Evolutionary conservation across 2,888 invertebrate genomes (phyloP).

Genomic region (Volucella inanis): DNA sequence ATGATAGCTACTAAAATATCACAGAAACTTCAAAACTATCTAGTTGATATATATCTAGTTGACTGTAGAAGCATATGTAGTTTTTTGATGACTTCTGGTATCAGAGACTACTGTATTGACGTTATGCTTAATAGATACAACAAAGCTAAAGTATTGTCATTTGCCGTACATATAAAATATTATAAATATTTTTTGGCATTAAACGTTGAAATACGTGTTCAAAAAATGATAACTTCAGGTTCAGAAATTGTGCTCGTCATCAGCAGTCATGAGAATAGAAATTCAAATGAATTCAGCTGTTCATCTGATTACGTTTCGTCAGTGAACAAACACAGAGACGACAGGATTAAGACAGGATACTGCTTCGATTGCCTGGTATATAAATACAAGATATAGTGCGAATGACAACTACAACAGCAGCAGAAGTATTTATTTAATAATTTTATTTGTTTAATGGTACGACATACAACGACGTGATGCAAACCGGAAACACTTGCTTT

Average conservation of each 20-base stretch:
- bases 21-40: no score
- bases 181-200: no score
- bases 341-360: neutral
- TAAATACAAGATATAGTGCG: neutral
- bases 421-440: conserved; percentile 24
- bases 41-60: no score
- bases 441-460: conserved; percentile 18
- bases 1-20: no score
- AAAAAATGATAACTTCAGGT: conserved; percentile 4
- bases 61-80: no score
- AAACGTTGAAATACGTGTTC: no score
- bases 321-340: conserved; percentile 1
- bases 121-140: no score
- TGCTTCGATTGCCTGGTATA: neutral
- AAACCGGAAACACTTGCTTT: conserved; percentile 1
- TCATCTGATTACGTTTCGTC: conserved; percentile 11
- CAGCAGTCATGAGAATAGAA: conserved; percentile 18
- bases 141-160: no score
- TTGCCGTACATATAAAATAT: no score
- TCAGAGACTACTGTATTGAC: no score
- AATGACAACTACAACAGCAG: conserved; percentile 1
- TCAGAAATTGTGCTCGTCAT: neutral
- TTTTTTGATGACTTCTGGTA: no score
- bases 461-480: neutral
- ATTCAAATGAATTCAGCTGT: conserved; percentile 17